phyloP scores from a whole-genome alignment of 2,888 invertebrate species.

The Lasioglossum pauxillum region DNA sequence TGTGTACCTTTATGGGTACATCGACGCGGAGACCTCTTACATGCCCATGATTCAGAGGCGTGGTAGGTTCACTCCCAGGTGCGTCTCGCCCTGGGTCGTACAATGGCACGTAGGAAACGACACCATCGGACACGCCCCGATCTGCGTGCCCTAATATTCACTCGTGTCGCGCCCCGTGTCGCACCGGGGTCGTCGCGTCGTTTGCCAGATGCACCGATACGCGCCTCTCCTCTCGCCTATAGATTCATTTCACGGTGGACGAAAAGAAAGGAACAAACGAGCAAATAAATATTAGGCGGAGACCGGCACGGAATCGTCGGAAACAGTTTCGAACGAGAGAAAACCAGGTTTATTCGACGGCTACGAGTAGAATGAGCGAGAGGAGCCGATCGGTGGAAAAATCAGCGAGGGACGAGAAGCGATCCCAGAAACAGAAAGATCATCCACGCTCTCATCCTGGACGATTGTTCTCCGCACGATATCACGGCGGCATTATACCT shows the following conservation, averaged over 20 bases:
- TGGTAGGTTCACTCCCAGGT: constrained; percentile 83
- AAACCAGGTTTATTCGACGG: not conserved
- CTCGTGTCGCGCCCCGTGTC: constrained; percentile 67
- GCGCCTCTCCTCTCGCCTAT: not conserved
- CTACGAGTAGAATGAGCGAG: not conserved
- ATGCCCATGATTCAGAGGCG: constrained; percentile 78
- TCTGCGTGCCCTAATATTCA: constrained; percentile 82
- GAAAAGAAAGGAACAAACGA: constrained; percentile 22
- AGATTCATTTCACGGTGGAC: not conserved
- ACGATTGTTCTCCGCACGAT: constrained; percentile 29
- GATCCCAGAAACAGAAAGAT: constrained; percentile 16
- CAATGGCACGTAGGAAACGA: constrained; percentile 81
- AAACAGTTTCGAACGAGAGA: constrained; percentile 10
- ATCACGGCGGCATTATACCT: constrained; percentile 49
- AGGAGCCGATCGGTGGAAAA: not conserved
- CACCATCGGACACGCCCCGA: constrained; percentile 81
- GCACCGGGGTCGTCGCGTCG: constrained; percentile 69
- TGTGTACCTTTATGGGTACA: constrained; percentile 61
- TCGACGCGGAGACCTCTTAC: constrained; percentile 74
- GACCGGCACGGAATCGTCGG: not conserved
- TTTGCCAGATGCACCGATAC: constrained; percentile 76
- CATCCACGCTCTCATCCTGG: constrained; percentile 27
- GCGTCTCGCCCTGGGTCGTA: constrained; percentile 76
- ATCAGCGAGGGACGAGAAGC: not conserved
- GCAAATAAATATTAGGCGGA: constrained; percentile 40